phyloP scores from a whole-genome alignment of 2,888 invertebrate genomes.

The Subacronicta megacephala region DNA sequence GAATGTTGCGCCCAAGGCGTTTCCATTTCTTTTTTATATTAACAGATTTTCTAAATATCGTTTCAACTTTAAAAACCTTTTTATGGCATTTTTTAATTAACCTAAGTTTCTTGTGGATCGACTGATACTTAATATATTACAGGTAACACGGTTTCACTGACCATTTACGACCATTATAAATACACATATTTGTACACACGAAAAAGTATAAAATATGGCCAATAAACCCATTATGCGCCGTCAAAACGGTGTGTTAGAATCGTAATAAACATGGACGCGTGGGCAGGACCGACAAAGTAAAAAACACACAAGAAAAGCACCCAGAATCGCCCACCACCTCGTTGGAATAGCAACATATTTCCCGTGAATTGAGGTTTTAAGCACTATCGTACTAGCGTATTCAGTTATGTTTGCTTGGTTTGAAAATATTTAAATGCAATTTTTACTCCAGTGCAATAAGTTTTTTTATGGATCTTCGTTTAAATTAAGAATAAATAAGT shows the following conservation, averaged over 20 bases:
- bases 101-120: too few species aligned
- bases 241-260: slow-evolving; percentile 43
- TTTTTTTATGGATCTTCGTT: too few species aligned
- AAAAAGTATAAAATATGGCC: slow-evolving; percentile 42
- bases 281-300: slow-evolving; percentile 38
- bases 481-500: too few species aligned
- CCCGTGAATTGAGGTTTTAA: neutral
- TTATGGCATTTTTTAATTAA: too few species aligned
- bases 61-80: too few species aligned
- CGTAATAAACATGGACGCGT: slow-evolving; percentile 35
- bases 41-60: too few species aligned
- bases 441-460: too few species aligned
- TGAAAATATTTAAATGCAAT: neutral
- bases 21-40: too few species aligned
- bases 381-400: neutral
- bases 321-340: slow-evolving; percentile 32
- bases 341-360: slow-evolving; percentile 17
- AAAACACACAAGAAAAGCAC: slow-evolving; percentile 15
- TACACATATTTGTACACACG: slow-evolving; percentile 40
- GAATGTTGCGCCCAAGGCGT: too few species aligned
- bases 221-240: slow-evolving; percentile 49
- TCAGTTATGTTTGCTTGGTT: neutral
- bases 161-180: slow-evolving; percentile 45
- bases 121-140: neutral
- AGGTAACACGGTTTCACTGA: slow-evolving; percentile 25